Evolutionary conservation across 2,797 vertebrate species (phyloP).

Genomic region (Crenichthys baileyi): DNA sequence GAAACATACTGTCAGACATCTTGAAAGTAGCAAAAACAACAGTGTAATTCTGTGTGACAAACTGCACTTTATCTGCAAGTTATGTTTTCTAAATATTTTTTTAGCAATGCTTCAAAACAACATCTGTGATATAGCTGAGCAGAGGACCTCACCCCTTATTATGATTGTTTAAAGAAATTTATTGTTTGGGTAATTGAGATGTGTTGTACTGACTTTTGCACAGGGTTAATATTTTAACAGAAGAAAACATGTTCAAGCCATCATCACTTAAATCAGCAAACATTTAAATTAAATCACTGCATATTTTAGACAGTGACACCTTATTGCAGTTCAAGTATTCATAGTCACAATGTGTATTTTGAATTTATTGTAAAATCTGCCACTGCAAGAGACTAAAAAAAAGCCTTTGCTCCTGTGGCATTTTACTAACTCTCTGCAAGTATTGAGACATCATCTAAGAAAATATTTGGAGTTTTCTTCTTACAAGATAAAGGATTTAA

Average conservation of each 20-base stretch:
- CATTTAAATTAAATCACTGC: not conserved
- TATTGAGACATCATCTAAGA: slow-evolving; percentile 36
- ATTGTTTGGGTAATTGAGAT: not conserved
- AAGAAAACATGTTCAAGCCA: not conserved
- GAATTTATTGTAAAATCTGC: not conserved
- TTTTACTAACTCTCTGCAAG: slow-evolving; percentile 38
- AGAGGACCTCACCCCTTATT: not conserved
- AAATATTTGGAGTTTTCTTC: slow-evolving; percentile 42
- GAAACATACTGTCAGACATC: slow-evolving; percentile 46
- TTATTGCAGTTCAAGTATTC: not conserved
- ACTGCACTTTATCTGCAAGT: slow-evolving; percentile 18
- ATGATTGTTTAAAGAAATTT: not conserved
- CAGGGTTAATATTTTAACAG: not conserved
- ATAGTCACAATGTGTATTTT: not conserved
- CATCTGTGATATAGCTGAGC: not conserved
- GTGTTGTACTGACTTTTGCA: not conserved
- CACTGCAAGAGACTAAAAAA: not conserved
- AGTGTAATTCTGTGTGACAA: slow-evolving; percentile 32
- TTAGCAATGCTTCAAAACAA: slow-evolving; percentile 10
- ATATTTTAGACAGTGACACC: not conserved
- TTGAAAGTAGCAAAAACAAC: slow-evolving; percentile 42
- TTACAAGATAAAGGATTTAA: slow-evolving; percentile 49
- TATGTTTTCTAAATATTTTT: not conserved
- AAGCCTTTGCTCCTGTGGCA: slow-evolving; percentile 18
- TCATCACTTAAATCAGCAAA: not conserved